A percentile compares a stretch with the other conserved stretches of the same genome.
phyloP scores from a whole-genome alignment of 1,140 invertebrate genomes.

The Drosophila lacteicornis region DNA sequence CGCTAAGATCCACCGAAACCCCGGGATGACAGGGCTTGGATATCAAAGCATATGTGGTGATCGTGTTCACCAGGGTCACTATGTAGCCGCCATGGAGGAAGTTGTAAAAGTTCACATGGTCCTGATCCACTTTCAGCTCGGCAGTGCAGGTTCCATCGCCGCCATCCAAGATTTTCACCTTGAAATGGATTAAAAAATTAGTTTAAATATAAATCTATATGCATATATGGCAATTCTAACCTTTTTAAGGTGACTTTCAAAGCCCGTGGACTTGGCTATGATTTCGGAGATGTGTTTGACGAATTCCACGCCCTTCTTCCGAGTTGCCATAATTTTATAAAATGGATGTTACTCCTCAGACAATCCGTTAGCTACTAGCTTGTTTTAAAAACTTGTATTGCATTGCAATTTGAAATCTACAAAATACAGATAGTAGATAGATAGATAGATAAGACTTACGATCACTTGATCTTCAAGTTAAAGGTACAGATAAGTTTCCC shows the following conservation, averaged over 20 bases:
- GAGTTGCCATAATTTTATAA: constrained; percentile 58
- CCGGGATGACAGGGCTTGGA: constrained; percentile 88
- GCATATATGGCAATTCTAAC: constrained; percentile 35
- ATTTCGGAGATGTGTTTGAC: constrained; percentile 75
- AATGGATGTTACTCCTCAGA: constrained; percentile 17
- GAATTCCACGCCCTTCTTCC: constrained; percentile 71
- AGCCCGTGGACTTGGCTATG: constrained; percentile 68
- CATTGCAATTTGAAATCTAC: neutral
- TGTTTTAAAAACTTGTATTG: no score
- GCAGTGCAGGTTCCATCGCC: constrained; percentile 89
- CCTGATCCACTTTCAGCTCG: constrained; percentile 91
- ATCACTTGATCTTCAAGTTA: constrained; percentile 5
- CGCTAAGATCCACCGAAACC: constrained; percentile 90
- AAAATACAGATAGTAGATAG: neutral
- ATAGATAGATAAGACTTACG: constrained; percentile 3
- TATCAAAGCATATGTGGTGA: constrained; percentile 93
- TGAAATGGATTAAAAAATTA: neutral
- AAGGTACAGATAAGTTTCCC: neutral
- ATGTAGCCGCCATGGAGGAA: constrained; percentile 94
- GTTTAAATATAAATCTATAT: neutral
- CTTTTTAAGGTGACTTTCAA: constrained; percentile 70
- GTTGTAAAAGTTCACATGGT: constrained; percentile 91
- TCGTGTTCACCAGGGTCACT: constrained; percentile 91
- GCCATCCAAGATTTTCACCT: constrained; percentile 90
- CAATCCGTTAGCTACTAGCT: neutral